Evolutionary conservation across 2,888 invertebrate genomes (phyloP), one percentile per base, ranked within the genome.

Genomic region (Nudaria mundana): DNA sequence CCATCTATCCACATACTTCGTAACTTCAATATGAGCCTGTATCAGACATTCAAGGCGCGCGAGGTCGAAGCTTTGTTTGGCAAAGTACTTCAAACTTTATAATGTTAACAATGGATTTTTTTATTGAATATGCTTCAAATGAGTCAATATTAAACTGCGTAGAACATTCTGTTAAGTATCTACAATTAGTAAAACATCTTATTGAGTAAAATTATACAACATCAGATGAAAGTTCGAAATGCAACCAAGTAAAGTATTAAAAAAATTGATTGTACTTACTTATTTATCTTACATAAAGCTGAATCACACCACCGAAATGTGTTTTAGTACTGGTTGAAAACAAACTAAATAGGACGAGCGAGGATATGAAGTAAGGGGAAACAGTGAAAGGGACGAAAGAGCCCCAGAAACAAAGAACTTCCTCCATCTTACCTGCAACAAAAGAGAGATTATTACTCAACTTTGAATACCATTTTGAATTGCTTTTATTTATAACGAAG

Each of bases 371-470:
- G 37, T 42, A 50, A 56, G 50, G 47, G 46, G 52, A n/a, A 48
- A 45, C 46, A 47, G 54, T 54, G 59, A 51, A 52, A 47, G 42
- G 46, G 52, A 13, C 40, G 38, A 61, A 52, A 57, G 46, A 48
- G 41, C 42, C 36, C 40, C 40, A 55, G 44, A 52, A 60, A 72
- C 71, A 72, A 73, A 75, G 62, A 49, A 56, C 58, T 73, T 69
- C 72, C 71, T 70, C 64, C 63, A 48, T 52, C 62, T 72, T 83
- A 83, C 83, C 83, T 82, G 83, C 31, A 82, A 83, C 81, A 83
- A 82, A 77, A 54, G 58, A 72, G 39, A 62, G 51, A 58, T 68
- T 69, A 70, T 70, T 75, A 72, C 54, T 64, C 57, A 59, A n/a
- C n/a, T n/a, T n/a, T n/a, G n/a, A n/a, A n/a, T n/a, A n/a, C n/a